These are phyloP conservation scores for Pelobates cultripes DNA, from an alignment of 2,797 vertebrate species.

Conservation along the genomic window DNA sequence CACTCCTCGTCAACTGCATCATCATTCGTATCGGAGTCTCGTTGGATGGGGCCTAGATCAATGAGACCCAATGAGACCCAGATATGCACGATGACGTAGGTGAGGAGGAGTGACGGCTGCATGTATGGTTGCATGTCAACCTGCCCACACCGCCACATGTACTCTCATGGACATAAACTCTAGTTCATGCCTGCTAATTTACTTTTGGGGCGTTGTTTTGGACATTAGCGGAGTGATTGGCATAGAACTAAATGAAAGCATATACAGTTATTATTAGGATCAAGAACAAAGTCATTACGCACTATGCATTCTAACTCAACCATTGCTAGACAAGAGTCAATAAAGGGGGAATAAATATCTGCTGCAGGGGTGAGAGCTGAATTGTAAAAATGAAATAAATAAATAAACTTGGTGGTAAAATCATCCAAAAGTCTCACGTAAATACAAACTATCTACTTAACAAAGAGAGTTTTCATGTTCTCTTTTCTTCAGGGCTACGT, in stretches of 20 bases:
- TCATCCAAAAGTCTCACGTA: constrained; percentile 8
- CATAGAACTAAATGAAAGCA: not conserved
- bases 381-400: not conserved
- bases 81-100: too few species aligned
- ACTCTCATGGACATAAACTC: too few species aligned
- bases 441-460: constrained; percentile 34
- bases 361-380: not conserved
- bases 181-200: too few species aligned
- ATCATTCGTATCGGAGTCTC: too few species aligned
- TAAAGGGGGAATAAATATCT: not conserved
- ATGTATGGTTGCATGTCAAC: too few species aligned
- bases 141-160: too few species aligned
- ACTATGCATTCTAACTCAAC: not conserved
- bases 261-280: not conserved
- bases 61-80: too few species aligned
- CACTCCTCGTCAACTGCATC: too few species aligned
- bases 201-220: too few species aligned
- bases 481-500: constrained; percentile 16
- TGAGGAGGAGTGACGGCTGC: too few species aligned
- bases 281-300: not conserved
- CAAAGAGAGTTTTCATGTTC: constrained; percentile 43
- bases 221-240: not conserved
- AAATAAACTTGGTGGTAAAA: not conserved
- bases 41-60: too few species aligned
- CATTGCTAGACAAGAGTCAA: not conserved